A percentile compares a stretch with the other conserved stretches of the same genome.
Evolutionary conservation across 2,113 vertebrate genomes (phyloP).

Genomic region (Pygoscelis antarcticus): DNA sequence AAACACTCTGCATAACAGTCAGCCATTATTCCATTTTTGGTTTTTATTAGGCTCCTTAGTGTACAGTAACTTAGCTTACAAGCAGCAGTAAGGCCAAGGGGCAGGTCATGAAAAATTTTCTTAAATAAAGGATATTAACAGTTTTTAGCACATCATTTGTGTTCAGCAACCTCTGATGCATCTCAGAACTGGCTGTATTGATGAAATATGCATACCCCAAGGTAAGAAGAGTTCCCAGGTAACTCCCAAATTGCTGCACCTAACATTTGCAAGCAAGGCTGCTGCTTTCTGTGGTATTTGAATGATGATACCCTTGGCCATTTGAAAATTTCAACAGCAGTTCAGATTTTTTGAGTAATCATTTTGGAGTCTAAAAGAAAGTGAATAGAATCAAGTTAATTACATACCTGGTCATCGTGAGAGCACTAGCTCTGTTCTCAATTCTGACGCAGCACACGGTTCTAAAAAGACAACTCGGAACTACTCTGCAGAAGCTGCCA

Average conservation of each 20-base stretch:
- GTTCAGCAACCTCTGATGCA: not conserved
- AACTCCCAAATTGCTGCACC: not conserved
- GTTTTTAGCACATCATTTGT: not conserved
- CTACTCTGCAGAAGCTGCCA: not conserved
- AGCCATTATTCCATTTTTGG: not conserved
- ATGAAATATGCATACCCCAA: not conserved
- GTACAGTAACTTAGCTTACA: not conserved
- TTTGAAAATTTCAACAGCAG: not conserved
- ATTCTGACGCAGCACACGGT: not conserved
- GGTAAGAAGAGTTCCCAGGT: not conserved
- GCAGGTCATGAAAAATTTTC: not conserved
- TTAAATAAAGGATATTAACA: not conserved
- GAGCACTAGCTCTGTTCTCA: not conserved
- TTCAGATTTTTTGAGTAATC: not conserved
- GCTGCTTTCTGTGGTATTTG: not conserved
- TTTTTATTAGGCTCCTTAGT: not conserved
- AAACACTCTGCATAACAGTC: not conserved
- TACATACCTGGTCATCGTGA: not conserved
- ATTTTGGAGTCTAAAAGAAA: not conserved
- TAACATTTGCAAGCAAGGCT: not conserved
- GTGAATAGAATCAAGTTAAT: not conserved
- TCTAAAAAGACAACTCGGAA: not conserved
- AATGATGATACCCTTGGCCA: not conserved
- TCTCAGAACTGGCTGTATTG: not conserved
- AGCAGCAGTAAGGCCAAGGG: not conserved